Evolutionary conservation across 2,888 invertebrate species (phyloP).

Genomic region (Drosophila austrosaltans): DNA sequence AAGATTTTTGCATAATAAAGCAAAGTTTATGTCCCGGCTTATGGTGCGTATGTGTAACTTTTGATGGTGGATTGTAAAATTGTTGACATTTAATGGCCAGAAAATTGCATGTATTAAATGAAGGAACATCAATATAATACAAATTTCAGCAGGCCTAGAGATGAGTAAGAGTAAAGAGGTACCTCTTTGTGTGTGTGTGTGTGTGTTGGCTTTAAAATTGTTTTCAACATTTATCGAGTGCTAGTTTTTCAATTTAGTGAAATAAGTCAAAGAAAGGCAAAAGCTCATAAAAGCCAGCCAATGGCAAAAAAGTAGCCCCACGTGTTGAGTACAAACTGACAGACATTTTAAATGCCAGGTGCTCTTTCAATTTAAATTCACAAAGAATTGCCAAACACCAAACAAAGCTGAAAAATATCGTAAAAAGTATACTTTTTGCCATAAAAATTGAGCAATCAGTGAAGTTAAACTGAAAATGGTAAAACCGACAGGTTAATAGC

Average conservation of each 20-base stretch:
- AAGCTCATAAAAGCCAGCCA: background rate
- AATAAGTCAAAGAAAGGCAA: background rate
- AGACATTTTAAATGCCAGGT: slow-evolving; percentile 13
- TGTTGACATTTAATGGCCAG: slow-evolving; percentile 10
- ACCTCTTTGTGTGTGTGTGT: too few relatives aligned
- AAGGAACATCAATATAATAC: slow-evolving; percentile 4
- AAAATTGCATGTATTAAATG: slow-evolving; percentile 9
- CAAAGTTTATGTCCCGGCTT: slow-evolving; percentile 51
- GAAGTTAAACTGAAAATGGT: slow-evolving; percentile 2
- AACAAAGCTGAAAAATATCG: background rate
- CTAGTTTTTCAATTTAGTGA: too few relatives aligned
- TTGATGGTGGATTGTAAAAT: slow-evolving; percentile 13
- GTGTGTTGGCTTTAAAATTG: background rate
- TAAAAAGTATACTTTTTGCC: slow-evolving; percentile 16
- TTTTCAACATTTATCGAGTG: too few relatives aligned
- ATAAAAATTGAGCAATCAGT: slow-evolving; percentile 36
- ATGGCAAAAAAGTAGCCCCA: background rate
- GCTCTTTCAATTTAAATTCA: slow-evolving; percentile 2
- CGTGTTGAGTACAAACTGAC: background rate
- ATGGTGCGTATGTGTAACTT: slow-evolving; percentile 39
- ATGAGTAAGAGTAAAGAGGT: background rate
- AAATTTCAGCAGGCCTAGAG: too few relatives aligned
- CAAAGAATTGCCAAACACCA: background rate
- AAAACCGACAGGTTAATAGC: slow-evolving; percentile 1
- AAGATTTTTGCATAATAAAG: slow-evolving; percentile 50